Evolutionary conservation across 2,888 invertebrate genomes (phyloP), one percentile per base, ranked within the genome.

Genomic region (Melanargia galathea): DNA sequence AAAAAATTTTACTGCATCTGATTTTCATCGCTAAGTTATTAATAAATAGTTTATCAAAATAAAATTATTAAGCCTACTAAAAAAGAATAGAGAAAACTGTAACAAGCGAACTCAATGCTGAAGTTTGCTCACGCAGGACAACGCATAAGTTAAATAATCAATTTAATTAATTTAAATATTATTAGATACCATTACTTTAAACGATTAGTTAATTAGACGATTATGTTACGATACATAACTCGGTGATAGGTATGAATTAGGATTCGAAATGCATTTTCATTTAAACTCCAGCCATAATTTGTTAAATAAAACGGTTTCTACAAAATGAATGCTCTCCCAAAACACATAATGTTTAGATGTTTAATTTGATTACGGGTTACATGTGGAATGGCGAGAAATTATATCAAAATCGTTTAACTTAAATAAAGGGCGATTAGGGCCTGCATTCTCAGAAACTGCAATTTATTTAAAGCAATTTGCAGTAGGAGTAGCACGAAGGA

Each of bases 341-440:
- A 90, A 85, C 81, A 83, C 82, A 83, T 89, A 88, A 88, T 86
- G 82, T 80, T 81, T 80, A 81, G 81, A 85, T 83, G 83, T 89
- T 88, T 87, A 84, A 80, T 84, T 82, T 88, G 86, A 90, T 90
- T 81, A 86, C 76, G 73, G 87, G 86, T 84, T 85, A 68, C 70
- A 69, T 68, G 74, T 68, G 71, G 77, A 75, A 76, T 77, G 79
- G 78, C 76, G 72, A 80, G 80, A 78, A 87, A 84, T 90, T 84
- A 87, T 83, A 83, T 79, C 75, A 79, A 84, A 87, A 88, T 72
- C 85, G 84, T 82, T 88, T 86, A 87, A 78, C 80, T 79, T 78
- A 81, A 87, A 84, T 82, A 83, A 80, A 76, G 73, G 78, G 71
- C 76, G 77, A 82, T 83, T 79, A 78, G 72, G 67, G 71, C 66